These are phyloP conservation scores for Serranus cabrilla DNA, from an alignment of 2,797 vertebrate species.

Conservation along the genomic window DNA sequence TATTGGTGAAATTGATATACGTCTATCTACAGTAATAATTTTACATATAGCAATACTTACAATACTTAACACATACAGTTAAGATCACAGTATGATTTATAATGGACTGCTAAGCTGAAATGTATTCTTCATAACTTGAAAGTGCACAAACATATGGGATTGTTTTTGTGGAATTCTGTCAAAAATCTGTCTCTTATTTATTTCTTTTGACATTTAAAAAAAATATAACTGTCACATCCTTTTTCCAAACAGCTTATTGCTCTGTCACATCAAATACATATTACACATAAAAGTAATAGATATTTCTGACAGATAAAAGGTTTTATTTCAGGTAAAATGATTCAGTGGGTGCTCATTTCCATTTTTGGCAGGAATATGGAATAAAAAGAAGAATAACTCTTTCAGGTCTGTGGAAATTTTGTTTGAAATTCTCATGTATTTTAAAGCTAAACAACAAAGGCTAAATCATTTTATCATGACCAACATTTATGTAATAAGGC, in stretches of 20 bases:
- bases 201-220: conserved; percentile 13
- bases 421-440: neutral
- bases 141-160: neutral
- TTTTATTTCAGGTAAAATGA: conserved; percentile 1
- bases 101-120: neutral
- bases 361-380: neutral
- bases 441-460: neutral
- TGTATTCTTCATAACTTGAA: neutral
- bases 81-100: neutral
- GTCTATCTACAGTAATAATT: no score
- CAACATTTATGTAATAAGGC: neutral
- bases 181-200: conserved; percentile 19
- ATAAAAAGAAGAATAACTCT: neutral
- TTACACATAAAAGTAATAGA: conserved; percentile 13
- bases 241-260: conserved; percentile 30
- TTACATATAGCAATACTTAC: neutral
- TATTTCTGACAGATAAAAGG: conserved; percentile 12
- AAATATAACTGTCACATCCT: neutral
- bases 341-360: neutral
- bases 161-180: conserved; percentile 19
- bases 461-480: neutral
- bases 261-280: conserved; percentile 33
- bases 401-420: neutral
- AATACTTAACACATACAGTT: neutral
- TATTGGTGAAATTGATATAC: no score